phyloP scores from a whole-genome alignment of 2,113 vertebrate species.

The Ascaphus truei region DNA sequence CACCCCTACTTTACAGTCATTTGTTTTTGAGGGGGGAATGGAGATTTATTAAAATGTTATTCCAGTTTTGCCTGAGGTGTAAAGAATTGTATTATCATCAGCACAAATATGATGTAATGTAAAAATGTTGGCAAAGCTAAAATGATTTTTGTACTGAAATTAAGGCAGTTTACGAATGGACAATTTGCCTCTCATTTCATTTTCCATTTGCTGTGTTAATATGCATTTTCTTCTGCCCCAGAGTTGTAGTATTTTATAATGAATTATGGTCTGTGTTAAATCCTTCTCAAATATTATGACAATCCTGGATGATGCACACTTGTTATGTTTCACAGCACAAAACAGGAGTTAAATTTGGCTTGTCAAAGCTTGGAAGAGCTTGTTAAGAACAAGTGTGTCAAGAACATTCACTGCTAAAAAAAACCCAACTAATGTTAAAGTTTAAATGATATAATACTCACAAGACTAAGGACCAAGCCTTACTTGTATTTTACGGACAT shows the following conservation, averaged over 20 bases:
- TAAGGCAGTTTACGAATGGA: too few relatives aligned
- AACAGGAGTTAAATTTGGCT: constrained; percentile 26
- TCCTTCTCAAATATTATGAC: constrained; percentile 19
- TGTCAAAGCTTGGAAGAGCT: constrained; percentile 11
- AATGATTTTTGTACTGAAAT: too few relatives aligned
- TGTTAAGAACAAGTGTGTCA: constrained; percentile 23
- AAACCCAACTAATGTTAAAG: constrained; percentile 32
- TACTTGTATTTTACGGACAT: neutral
- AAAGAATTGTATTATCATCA: too few relatives aligned
- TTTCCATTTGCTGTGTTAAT: neutral
- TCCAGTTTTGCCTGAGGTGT: too few relatives aligned
- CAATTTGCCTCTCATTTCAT: constrained; percentile 13
- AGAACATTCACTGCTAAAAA: neutral
- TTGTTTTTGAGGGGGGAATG: too few relatives aligned
- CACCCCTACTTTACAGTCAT: too few relatives aligned
- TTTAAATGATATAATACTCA: constrained; percentile 32
- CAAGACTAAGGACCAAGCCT: neutral
- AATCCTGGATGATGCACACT: constrained; percentile 6
- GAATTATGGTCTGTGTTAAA: constrained; percentile 10
- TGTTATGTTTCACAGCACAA: constrained; percentile 12
- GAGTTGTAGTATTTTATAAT: constrained; percentile 11
- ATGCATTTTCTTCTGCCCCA: neutral
- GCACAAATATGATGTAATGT: too few relatives aligned
- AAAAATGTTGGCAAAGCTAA: too few relatives aligned
- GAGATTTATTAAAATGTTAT: too few relatives aligned